phyloP scores from a whole-genome alignment of 2,888 invertebrate genomes.

The Leptopilina myrica region DNA sequence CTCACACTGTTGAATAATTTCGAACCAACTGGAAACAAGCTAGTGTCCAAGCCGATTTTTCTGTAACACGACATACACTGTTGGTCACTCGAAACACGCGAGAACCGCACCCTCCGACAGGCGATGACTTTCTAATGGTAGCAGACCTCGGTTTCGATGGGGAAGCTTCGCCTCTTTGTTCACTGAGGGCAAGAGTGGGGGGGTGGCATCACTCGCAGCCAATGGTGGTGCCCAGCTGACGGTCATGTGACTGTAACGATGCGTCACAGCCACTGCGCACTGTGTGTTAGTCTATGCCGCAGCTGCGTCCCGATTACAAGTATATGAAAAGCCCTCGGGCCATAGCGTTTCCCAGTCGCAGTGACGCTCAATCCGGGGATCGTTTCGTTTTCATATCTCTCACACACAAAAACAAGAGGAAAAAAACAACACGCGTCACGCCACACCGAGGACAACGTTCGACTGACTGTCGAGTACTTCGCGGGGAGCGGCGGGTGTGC shows the following conservation, averaged over 20 bases:
- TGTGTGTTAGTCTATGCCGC: conserved; percentile 29
- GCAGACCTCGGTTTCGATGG: conserved; percentile 29
- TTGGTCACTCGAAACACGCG: not conserved
- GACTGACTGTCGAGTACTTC: conserved; percentile 19
- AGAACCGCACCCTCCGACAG: conserved; percentile 38
- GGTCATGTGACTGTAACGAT: conserved; percentile 34
- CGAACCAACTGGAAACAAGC: not conserved
- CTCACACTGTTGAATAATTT: not conserved
- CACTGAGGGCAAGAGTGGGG: not conserved
- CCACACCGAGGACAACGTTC: conserved; percentile 31
- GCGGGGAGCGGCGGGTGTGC: not conserved
- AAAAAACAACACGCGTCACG: conserved; percentile 38
- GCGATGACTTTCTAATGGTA: conserved; percentile 43
- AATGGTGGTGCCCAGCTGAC: not conserved
- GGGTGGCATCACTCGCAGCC: not conserved
- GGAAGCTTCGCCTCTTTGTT: conserved; percentile 43
- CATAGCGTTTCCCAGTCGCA: conserved; percentile 18
- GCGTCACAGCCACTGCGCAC: conserved; percentile 36
- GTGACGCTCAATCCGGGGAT: not conserved
- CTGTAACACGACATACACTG: not conserved
- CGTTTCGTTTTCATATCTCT: not conserved
- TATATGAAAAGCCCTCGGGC: conserved; percentile 34
- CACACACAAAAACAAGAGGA: not conserved
- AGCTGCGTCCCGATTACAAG: conserved; percentile 47
- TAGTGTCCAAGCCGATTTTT: conserved; percentile 24